Percentiles rank a stretch among this genome's conserved stretches.
Conservation (phyloP, 37 sponge, comb jelly and placozoan genomes). For the Axinella damicornis region DNA sequence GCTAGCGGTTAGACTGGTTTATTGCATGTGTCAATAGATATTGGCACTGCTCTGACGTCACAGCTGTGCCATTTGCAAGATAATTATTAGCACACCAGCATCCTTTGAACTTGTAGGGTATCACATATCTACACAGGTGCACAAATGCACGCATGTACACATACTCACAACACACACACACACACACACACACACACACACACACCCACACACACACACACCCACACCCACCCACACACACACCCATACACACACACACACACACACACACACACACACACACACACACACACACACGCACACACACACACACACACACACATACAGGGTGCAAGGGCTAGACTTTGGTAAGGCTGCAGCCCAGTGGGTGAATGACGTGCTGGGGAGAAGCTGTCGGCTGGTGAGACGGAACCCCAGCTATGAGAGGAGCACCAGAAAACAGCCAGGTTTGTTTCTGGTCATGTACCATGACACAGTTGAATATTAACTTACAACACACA, state of each 20-base stretch:
- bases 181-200: background rate
- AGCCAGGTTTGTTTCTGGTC: background rate
- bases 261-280: constrained; percentile 18
- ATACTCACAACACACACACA: too few species aligned
- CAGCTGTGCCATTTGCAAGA: too few species aligned
- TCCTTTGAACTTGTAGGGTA: too few species aligned
- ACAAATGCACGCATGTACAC: too few species aligned
- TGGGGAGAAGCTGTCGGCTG: constrained; percentile 68
- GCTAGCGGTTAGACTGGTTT: too few species aligned
- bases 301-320: background rate
- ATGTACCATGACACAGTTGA: background rate
- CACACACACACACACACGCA: constrained; percentile 2
- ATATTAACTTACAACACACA: background rate
- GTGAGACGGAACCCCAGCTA: constrained; percentile 56
- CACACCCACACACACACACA: background rate
- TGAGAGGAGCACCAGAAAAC: constrained; percentile 39
- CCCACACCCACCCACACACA: constrained; percentile 15
- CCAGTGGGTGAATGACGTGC: constrained; percentile 65
- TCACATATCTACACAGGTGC: too few species aligned
- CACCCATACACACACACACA: background rate
- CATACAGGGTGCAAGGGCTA: constrained; percentile 57
- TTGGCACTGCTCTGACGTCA: too few species aligned
- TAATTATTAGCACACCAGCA: too few species aligned
- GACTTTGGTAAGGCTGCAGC: constrained; percentile 80
- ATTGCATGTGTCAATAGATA: too few species aligned